Evolutionary conservation across 1,140 invertebrate genomes (phyloP), one percentile per base, ranked within the genome.

Genomic region (Scaptomyza graminum): DNA sequence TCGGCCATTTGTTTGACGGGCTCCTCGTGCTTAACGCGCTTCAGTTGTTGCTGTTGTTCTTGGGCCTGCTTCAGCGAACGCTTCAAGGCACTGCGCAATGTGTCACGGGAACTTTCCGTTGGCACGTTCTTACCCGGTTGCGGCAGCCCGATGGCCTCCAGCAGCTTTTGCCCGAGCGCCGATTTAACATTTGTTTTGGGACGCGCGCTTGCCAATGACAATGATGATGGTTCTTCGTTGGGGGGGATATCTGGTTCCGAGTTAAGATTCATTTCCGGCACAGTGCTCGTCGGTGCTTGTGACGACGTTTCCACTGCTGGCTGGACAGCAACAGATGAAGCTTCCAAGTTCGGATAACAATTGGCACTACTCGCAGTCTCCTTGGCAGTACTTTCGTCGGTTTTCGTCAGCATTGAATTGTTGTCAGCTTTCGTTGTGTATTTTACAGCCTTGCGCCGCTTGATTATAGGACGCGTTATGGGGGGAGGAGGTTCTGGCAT

Each of bases 51-150:
- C 34, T 90, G 88, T 28, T 90, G 88, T 43, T 90, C 89, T 25
- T 90, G 89, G 6, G 90, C 90, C 22, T 91, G 76, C 7, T 91
- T 90, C 6, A 91, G 50, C 0, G 89, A 90, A 1, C 87, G 80
- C 25, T 91, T 91, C 7, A 91, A 46, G n/a, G 89, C 90, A 22
- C 76, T 87, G 12, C 90, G 74, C 7, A 91, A 67, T 15, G 76
- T 74, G 16, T 88, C 79, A 0, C 83, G 72, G 7, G 83, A 79
- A 47, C 43, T 76, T 65, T 87, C 82, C 3, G 79, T 51, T 13
- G 75, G 57, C 0, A 69, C 59, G 28, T 76, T 56, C 18, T 79
- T 79, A 0, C 72, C 78, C 9, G 51, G 18, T 41, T 84, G 87
- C 4, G 84, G 85, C 11, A 91, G 46, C 0, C 90, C 90, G 9